Percentiles rank a stretch among this genome's conserved stretches.
Evolutionary conservation across 2,888 invertebrate species (phyloP).

Genomic region (Melanchra persicariae): DNA sequence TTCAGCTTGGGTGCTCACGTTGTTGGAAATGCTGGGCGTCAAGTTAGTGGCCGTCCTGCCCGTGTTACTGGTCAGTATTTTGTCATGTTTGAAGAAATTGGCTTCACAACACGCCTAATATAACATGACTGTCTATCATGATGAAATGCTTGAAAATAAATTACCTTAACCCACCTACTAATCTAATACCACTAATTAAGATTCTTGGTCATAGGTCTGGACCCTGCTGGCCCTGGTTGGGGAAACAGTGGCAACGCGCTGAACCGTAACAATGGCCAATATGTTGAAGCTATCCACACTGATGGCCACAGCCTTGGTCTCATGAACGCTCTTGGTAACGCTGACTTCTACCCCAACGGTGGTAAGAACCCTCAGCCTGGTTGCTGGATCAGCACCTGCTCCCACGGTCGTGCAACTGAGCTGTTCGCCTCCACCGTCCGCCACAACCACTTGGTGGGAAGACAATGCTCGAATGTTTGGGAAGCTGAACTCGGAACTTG

Average conservation of each 20-base stretch:
- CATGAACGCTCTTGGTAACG: constrained; percentile 68
- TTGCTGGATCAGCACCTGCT: constrained; percentile 76
- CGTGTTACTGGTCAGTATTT: constrained; percentile 79
- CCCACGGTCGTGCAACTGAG: constrained; percentile 76
- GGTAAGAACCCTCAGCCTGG: constrained; percentile 80
- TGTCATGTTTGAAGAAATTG: neutral
- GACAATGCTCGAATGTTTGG: constrained; percentile 69
- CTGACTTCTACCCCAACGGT: constrained; percentile 82
- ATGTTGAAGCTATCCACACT: constrained; percentile 81
- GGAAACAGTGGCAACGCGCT: constrained; percentile 68
- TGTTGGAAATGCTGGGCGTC: constrained; percentile 81
- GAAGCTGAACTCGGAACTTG: constrained; percentile 72
- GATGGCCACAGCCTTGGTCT: constrained; percentile 78
- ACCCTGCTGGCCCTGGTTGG: constrained; percentile 81
- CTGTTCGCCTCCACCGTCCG: constrained; percentile 77
- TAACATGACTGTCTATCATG: neutral
- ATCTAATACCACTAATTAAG: neutral
- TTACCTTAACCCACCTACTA: neutral
- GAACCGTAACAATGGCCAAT: constrained; percentile 68
- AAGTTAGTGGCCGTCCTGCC: constrained; percentile 68
- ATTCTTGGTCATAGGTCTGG: constrained; percentile 70
- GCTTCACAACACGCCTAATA: neutral
- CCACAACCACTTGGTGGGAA: constrained; percentile 74
- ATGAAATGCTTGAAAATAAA: neutral
- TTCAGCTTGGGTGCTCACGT: constrained; percentile 86